Evolutionary conservation across 2,113 vertebrate species (phyloP).

Genomic region (Perognathus longimembris): DNA sequence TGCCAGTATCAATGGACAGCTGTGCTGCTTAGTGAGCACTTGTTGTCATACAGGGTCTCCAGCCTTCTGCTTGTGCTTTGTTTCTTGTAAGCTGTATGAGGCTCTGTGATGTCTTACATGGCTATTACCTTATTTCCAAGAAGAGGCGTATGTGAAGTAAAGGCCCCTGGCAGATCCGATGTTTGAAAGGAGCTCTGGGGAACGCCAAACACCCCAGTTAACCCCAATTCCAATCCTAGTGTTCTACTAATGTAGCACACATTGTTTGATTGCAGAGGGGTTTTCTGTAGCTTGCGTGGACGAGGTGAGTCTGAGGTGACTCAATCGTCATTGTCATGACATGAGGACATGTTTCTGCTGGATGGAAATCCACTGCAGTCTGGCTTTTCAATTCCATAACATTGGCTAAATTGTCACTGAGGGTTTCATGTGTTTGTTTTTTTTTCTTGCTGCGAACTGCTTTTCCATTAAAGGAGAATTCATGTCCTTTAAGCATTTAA

Average conservation of each 20-base stretch:
- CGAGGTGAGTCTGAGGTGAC: slow-evolving; percentile 75
- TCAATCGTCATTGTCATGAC: slow-evolving; percentile 73
- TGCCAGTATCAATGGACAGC: not conserved
- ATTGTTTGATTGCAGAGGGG: slow-evolving; percentile 79
- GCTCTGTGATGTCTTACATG: not conserved
- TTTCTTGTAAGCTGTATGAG: not conserved
- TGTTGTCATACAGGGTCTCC: not conserved
- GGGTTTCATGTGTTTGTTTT: slow-evolving; percentile 68
- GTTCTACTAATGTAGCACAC: slow-evolving; percentile 57
- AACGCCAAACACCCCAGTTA: not conserved
- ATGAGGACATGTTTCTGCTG: slow-evolving; percentile 53
- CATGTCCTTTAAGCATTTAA: slow-evolving; percentile 88
- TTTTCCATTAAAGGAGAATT: slow-evolving; percentile 87
- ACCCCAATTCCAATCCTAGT: not conserved
- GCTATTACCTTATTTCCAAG: not conserved
- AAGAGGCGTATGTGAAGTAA: not conserved
- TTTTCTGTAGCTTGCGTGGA: slow-evolving; percentile 83
- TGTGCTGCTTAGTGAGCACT: not conserved
- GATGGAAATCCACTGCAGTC: slow-evolving; percentile 71
- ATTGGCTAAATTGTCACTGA: slow-evolving; percentile 79
- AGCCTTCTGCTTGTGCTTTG: not conserved
- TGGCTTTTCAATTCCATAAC: slow-evolving; percentile 77
- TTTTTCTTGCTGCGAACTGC: slow-evolving; percentile 85
- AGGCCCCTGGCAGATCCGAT: not conserved
- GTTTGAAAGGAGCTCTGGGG: not conserved